A percentile compares a stretch with the other conserved stretches of the same genome.
Evolutionary conservation across 2,113 vertebrate species (phyloP).

Genomic region (Cryptotis parvus): DNA sequence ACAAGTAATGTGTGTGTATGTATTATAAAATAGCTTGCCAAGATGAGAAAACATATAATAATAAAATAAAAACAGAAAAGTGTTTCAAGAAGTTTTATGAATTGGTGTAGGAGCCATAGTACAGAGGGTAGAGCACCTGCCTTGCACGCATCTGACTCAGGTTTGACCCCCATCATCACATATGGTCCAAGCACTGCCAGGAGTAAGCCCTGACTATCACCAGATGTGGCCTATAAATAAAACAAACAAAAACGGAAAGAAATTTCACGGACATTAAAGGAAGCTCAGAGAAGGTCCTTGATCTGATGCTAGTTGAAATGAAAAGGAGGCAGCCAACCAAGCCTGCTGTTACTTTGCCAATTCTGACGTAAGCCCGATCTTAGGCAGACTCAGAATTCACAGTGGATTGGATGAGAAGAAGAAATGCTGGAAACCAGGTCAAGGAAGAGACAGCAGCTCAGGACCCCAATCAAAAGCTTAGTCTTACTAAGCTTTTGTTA

Average conservation of each 20-base stretch:
- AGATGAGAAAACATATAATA: constrained; percentile 27
- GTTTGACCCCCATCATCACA: no score
- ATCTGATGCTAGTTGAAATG: not conserved
- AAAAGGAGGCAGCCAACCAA: no score
- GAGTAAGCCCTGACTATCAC: no score
- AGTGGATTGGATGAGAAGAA: not conserved
- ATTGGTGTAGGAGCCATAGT: no score
- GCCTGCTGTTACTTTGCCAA: not conserved
- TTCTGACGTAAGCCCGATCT: not conserved
- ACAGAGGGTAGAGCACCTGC: no score
- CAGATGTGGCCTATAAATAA: no score
- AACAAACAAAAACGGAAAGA: not conserved
- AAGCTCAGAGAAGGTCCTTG: not conserved
- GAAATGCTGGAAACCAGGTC: not conserved
- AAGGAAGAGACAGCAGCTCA: not conserved
- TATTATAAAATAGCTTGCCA: constrained; percentile 34
- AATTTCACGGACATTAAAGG: not conserved
- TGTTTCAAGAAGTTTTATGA: no score
- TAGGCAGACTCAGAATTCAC: not conserved
- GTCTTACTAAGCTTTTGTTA: not conserved
- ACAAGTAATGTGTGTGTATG: no score
- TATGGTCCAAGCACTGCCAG: no score
- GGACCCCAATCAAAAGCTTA: not conserved
- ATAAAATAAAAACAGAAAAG: not conserved
- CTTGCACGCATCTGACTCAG: no score